Conservation (phyloP, 2,797 vertebrate genomes). For the Tragopan temminckii region DNA sequence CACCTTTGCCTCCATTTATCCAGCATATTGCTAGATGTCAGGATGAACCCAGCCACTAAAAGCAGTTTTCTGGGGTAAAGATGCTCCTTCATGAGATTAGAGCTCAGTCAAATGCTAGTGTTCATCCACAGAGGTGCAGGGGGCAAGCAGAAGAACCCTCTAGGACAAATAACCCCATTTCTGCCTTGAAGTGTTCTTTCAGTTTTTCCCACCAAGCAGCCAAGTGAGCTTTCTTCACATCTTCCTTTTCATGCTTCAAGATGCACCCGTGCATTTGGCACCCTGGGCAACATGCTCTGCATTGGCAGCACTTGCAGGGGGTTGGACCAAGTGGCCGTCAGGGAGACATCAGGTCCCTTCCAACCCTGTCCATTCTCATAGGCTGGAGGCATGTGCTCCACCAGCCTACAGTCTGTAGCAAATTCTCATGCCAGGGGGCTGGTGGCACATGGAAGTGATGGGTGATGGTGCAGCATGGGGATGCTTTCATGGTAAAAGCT, state of each 20-base stretch:
- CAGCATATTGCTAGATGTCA: background rate
- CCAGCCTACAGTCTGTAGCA: background rate
- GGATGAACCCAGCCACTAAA: background rate
- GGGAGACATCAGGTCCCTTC: background rate
- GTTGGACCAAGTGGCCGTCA: background rate
- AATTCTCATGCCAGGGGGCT: background rate
- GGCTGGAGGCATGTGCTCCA: background rate
- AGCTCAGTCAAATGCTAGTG: background rate
- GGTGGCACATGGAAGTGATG: rapidly evolving
- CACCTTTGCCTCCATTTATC: background rate
- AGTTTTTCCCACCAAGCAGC: background rate
- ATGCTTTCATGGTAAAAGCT: background rate
- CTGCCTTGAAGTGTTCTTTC: background rate
- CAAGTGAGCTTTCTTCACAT: background rate
- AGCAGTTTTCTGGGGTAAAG: background rate
- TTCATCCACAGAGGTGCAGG: background rate
- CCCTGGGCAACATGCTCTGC: background rate
- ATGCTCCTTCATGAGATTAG: background rate
- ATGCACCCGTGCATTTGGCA: background rate
- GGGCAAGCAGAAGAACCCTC: background rate
- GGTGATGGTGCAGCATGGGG: background rate
- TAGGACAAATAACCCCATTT: background rate
- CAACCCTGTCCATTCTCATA: background rate
- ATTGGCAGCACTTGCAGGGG: background rate
- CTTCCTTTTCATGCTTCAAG: background rate